Base-by-base conservation (phyloP, 2,797 vertebrate species). In the Myotis findleyi region DNA sequence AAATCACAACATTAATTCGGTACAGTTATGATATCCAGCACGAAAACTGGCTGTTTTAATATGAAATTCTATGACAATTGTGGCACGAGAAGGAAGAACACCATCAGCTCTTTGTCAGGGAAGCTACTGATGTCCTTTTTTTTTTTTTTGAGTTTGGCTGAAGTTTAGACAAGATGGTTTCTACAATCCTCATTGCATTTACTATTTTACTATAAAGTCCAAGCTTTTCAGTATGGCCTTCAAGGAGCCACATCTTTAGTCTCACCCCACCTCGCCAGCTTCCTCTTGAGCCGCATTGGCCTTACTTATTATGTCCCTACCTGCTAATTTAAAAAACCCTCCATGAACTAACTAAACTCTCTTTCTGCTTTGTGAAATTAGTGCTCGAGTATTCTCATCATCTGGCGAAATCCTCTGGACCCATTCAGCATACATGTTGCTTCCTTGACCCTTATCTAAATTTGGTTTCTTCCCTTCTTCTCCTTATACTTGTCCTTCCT, bases 401-500 rank as follows among this genome's bases (percentile, higher is more conserved):
- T 53, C 23, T 57, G 51, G 17, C 7, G 30, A 59, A 87, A 41
- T 76, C 44, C 69, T 87, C 89, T 41, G 36, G 87, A 55, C 41
- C 47, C 41, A 16, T 71, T 73, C n/a, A 68, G 75, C 30, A 68
- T 72, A 49, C 30, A 51, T n/a, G 3, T 47, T 79, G n/a, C 41
- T 91, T 73, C 41, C 8, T 33, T 91, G 33, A 59, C 14, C 6
- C 21, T 68, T 17, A 83, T 41, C 23, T 30, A 72, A 93, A 41
- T 68, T 62, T 86, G 11, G 2, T 53, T 25, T 51, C 51, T 64
- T 82, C 27, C 14, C 4, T 33, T 89, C 59, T 36, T 62, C 68
- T 95, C 77, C 5, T 66, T 77, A n/a, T 77, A 38, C n/a, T 57
- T 77, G 5, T 85, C 47, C 47, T 97, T 95, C 23, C 25, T 83